phyloP scores from a whole-genome alignment of 2,888 invertebrate species.

The Limnephilus lunatus region DNA sequence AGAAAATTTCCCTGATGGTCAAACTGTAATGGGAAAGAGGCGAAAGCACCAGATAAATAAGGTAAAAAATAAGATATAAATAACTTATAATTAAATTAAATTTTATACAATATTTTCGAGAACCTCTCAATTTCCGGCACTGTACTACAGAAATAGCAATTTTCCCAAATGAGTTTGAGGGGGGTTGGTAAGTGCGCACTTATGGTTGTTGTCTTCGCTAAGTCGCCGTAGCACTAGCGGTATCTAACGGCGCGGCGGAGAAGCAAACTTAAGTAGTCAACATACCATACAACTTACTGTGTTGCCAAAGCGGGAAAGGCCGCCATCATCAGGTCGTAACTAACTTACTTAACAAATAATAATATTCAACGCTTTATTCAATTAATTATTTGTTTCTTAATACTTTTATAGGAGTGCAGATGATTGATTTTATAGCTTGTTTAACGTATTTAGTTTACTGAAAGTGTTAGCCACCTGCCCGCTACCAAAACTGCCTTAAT shows the following conservation, averaged over 20 bases:
- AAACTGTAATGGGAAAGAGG: background rate
- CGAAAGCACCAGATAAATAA: background rate
- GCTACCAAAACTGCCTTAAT: too few species aligned
- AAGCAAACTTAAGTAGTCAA: background rate
- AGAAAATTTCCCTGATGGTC: too few species aligned
- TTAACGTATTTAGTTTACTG: background rate
- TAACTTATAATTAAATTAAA: background rate
- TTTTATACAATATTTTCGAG: background rate
- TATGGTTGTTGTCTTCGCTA: slow-evolving; percentile 63
- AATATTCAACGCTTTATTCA: background rate
- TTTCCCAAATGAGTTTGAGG: slow-evolving; percentile 62
- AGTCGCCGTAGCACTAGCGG: slow-evolving; percentile 71
- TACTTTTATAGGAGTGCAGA: background rate
- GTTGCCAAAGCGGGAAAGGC: slow-evolving; percentile 25
- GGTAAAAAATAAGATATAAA: too few species aligned
- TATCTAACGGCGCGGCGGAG: slow-evolving; percentile 70
- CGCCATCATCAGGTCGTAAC: slow-evolving; percentile 15
- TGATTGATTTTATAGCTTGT: background rate
- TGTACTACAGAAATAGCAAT: slow-evolving; percentile 59
- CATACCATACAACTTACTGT: background rate
- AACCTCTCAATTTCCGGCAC: slow-evolving; percentile 39
- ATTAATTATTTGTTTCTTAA: background rate
- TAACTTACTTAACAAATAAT: background rate
- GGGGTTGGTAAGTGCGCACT: slow-evolving; percentile 63
- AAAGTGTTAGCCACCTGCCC: too few species aligned